Conservation (phyloP, 2,113 vertebrate genomes). For the Menura novaehollandiae region DNA sequence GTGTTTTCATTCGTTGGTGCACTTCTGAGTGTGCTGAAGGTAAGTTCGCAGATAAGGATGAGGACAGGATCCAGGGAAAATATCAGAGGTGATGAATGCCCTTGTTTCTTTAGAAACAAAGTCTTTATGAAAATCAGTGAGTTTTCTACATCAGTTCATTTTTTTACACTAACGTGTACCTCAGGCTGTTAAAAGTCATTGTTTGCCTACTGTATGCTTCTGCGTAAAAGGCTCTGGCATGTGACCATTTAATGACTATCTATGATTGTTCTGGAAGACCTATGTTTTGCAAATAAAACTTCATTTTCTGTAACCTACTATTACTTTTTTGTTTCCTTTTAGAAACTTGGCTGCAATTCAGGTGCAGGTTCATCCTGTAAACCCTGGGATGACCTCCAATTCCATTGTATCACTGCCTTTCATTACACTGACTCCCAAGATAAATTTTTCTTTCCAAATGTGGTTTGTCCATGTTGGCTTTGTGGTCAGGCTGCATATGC, state of each 20-base stretch:
- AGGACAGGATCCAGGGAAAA: slow-evolving; percentile 47
- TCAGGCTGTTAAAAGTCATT: slow-evolving; percentile 44
- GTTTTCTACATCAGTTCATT: slow-evolving; percentile 19
- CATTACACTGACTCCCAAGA: slow-evolving; percentile 66
- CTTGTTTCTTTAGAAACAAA: slow-evolving; percentile 50
- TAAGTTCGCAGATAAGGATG: slow-evolving; percentile 26
- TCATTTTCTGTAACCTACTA: slow-evolving; percentile 63
- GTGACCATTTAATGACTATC: background rate
- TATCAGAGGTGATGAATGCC: slow-evolving; percentile 24
- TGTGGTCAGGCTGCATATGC: slow-evolving; percentile 71
- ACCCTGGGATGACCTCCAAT: slow-evolving; percentile 73
- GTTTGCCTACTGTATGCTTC: slow-evolving; percentile 19
- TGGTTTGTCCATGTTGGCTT: slow-evolving; percentile 69
- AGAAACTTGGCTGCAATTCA: slow-evolving; percentile 76
- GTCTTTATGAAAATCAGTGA: slow-evolving; percentile 33
- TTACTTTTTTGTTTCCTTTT: slow-evolving; percentile 68
- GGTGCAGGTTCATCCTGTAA: slow-evolving; percentile 72
- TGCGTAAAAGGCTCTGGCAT: slow-evolving; percentile 33
- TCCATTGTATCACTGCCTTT: slow-evolving; percentile 74
- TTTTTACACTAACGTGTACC: slow-evolving; percentile 47
- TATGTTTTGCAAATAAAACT: slow-evolving; percentile 63
- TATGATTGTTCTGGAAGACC: slow-evolving; percentile 26
- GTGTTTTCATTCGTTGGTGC: background rate
- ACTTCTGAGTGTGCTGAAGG: slow-evolving; percentile 15
- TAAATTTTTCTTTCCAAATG: slow-evolving; percentile 68